Percentiles rank a stretch among this genome's conserved stretches.
phyloP scores from a whole-genome alignment of 2,888 invertebrate species.

The Callinectes sapidus region DNA sequence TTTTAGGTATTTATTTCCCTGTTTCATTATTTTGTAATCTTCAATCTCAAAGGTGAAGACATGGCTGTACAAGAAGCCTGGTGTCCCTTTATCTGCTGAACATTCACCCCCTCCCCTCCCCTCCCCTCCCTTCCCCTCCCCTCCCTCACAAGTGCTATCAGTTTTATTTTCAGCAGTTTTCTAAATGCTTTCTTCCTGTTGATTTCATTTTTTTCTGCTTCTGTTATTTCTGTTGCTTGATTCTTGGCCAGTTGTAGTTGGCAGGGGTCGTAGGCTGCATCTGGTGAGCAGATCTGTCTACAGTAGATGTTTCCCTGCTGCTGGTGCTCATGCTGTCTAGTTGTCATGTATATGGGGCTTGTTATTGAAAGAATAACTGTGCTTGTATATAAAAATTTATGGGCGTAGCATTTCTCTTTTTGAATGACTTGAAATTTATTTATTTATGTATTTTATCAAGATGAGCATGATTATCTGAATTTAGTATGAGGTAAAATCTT shows the following conservation, averaged over 20 bases:
- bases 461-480: background rate
- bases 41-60: background rate
- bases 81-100: background rate
- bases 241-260: conserved; percentile 18
- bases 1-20: background rate
- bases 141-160: background rate
- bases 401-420: background rate
- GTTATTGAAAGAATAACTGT: background rate
- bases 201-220: conserved; percentile 6
- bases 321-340: background rate
- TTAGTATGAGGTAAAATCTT: too few species aligned
- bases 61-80: background rate
- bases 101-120: background rate
- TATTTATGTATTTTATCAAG: background rate
- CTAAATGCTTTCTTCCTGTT: background rate
- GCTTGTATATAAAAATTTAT: background rate
- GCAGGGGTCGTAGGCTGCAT: conserved; percentile 7
- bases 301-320: conserved; percentile 27
- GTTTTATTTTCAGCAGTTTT: conserved; percentile 12
- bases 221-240: background rate
- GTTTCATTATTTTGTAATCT: conserved; percentile 1
- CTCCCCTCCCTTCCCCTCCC: too few species aligned
- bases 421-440: background rate
- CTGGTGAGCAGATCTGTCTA: background rate
- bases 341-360: conserved; percentile 8